Conservation (phyloP, 2,888 invertebrate genomes). For the Charanyca ferruginea region DNA sequence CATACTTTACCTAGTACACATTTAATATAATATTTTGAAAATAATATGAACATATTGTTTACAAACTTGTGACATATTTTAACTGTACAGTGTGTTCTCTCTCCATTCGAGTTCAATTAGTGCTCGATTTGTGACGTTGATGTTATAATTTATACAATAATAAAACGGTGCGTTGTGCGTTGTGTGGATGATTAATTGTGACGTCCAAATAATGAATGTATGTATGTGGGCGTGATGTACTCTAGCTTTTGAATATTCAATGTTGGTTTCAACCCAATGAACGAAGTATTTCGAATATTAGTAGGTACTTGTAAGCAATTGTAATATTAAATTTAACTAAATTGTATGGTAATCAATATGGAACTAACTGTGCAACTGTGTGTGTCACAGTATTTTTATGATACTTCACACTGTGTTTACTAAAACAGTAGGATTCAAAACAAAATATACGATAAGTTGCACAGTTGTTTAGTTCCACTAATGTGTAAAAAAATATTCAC, state of each 20-base stretch:
- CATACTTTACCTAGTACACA: too few species aligned
- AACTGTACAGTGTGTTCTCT: not conserved
- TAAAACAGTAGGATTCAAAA: too few species aligned
- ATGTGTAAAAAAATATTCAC: too few species aligned
- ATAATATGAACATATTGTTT: too few species aligned
- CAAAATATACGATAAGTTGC: too few species aligned
- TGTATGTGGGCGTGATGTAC: constrained; percentile 5
- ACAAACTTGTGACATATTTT: not conserved
- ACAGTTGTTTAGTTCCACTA: too few species aligned
- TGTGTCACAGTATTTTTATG: too few species aligned
- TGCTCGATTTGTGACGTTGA: constrained; percentile 13
- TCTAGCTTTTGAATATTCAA: constrained; percentile 30
- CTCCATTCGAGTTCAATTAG: not conserved
- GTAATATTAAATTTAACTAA: too few species aligned
- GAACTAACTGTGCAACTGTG: too few species aligned
- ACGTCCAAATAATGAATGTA: constrained; percentile 27
- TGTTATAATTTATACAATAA: constrained; percentile 25
- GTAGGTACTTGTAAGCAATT: not conserved
- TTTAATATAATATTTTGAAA: too few species aligned
- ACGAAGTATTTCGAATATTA: not conserved
- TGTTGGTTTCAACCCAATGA: not conserved
- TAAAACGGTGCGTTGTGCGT: not conserved
- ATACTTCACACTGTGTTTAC: too few species aligned
- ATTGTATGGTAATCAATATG: too few species aligned
- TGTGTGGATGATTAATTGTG: constrained; percentile 34